Conservation (phyloP, 1,140 invertebrate genomes). For the Sinonovacula constricta region DNA sequence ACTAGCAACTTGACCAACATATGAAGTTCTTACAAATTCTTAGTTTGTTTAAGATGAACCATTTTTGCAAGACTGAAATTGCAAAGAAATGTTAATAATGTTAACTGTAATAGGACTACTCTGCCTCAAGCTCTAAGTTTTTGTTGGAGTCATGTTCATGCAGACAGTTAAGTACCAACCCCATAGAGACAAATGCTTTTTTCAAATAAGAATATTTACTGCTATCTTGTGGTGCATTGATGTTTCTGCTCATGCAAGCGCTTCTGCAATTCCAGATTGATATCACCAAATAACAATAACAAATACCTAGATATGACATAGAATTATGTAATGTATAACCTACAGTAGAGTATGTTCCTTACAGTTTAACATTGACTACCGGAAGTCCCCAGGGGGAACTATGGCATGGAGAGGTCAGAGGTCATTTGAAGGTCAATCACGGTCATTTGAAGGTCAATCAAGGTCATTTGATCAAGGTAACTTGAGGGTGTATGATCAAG, state of each 20-base stretch:
- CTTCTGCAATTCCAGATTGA: no score
- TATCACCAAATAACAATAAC: no score
- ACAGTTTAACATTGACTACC: constrained; percentile 77
- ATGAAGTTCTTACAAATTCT: no score
- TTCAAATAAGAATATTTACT: background rate
- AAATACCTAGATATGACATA: background rate
- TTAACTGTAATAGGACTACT: no score
- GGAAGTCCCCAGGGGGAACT: constrained; percentile 66
- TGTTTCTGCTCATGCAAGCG: background rate
- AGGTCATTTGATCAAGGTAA: constrained; percentile 56
- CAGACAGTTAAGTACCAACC: no score
- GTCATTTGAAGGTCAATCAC: constrained; percentile 60
- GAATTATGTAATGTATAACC: background rate
- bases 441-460: constrained; percentile 56
- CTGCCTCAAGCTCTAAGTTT: no score
- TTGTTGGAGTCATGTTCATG: no score
- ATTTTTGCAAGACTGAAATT: no score
- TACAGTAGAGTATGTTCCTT: constrained; percentile 37
- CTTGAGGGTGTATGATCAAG: constrained; percentile 30
- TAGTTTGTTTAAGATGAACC: no score
- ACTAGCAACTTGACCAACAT: no score
- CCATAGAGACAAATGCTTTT: no score
- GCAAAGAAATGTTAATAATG: no score
- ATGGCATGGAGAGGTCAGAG: constrained; percentile 60
- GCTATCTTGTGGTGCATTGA: background rate